Base-by-base conservation (phyloP, 1,140 invertebrate species). In the Stegodyphus dumicola region DNA sequence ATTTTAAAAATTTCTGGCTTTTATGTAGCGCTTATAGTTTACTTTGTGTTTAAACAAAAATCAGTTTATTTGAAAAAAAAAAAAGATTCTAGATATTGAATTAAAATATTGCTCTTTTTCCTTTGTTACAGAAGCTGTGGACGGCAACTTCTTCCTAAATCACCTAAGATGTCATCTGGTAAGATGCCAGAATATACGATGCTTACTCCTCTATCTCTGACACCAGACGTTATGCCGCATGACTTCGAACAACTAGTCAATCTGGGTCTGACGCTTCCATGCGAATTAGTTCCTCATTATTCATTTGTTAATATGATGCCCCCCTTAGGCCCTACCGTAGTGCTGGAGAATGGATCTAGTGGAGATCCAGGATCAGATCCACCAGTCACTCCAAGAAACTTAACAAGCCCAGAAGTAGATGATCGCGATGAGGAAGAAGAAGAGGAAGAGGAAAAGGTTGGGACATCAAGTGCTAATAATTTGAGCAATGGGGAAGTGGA, bases 121-220 rank as follows among this genome's bases (percentile, higher is more conserved):
- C 33, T 33, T 33, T 33, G 33, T 33, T 33, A 33, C 33, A 33
- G 33, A 33, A 33, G 33, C 33, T 33, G 33, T 33, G 33, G 1
- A 33, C 33, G 1, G 33, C 33, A 33, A 33, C 33, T 33, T 33
- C 33, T 33, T 33, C 33, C 33, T 33, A 10, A 60, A 60, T 15
- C 56, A 60, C 15, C 56, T 60, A 83, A 18, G 9, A 83, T 83
- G 81, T 76, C 74, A 11, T 76, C 73, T 17, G 84, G 84, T 52
- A 86, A 86, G 56, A 73, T 86, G 66, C 85, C 85, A 15, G 85
- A 86, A 75, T 86, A 86, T 51, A 86, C 77, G 56, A 79, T 86
- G 77, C 65, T 86, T 5, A 86, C 85, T 2, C 85, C 85, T n/a
- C 71, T 80, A 5, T 77, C 85, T 5, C 33, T 86, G 51, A 86